phyloP scores from a whole-genome alignment of 2,113 vertebrate genomes.

The Nibea coibor region DNA sequence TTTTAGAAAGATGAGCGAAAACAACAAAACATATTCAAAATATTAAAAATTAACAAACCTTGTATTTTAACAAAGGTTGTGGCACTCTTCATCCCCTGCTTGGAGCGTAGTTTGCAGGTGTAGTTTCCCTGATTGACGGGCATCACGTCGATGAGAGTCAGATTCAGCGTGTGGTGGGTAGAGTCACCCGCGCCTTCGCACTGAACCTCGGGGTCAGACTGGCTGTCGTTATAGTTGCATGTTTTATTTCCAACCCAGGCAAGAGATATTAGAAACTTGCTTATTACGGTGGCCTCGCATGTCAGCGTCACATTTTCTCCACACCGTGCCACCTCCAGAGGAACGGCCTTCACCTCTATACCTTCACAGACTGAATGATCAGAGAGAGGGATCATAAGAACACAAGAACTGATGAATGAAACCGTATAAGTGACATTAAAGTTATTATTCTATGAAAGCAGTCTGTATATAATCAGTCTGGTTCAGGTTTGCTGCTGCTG shows the following conservation, averaged over 20 bases:
- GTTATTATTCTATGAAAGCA: neutral
- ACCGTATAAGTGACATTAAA: neutral
- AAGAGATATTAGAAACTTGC: too few relatives aligned
- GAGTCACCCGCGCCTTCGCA: neutral
- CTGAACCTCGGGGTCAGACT: rapidly evolving
- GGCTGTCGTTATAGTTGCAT: rapidly evolving
- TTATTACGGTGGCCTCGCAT: conserved; percentile 28
- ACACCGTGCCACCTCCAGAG: neutral
- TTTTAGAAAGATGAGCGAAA: neutral
- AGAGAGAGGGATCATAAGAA: neutral
- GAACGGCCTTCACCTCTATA: neutral
- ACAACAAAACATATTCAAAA: neutral
- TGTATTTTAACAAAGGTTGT: neutral
- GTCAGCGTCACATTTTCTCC: conserved; percentile 53
- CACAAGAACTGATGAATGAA: neutral
- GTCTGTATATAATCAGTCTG: neutral
- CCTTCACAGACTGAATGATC: neutral
- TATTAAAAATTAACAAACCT: conserved; percentile 47
- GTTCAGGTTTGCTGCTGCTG: neutral
- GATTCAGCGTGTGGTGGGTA: neutral
- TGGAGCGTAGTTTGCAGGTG: conserved; percentile 60
- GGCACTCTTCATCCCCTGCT: rapidly evolving
- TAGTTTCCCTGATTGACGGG: conserved; percentile 42
- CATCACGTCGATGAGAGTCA: conserved; percentile 58
- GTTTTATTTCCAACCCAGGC: neutral